Evolutionary conservation across 2,113 vertebrate species (phyloP), one percentile per base, ranked within the genome.

Genomic region (Forbesichthys agassizii): DNA sequence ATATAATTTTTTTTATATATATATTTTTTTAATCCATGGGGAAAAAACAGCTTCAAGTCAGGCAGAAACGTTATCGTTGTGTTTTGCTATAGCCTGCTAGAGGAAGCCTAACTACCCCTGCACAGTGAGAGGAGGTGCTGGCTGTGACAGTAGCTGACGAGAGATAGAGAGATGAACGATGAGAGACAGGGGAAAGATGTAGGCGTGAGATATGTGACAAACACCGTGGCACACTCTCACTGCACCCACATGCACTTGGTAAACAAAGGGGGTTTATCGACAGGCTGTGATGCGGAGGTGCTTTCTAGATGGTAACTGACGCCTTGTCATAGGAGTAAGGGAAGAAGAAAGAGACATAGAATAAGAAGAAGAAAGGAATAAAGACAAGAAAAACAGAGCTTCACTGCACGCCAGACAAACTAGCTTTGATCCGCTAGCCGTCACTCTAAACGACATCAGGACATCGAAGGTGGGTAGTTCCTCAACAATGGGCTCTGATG

Each of bases 221-320:
- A 77, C 52, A 0, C 27, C 42, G 16, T 49, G 51, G 61, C 18
- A 66, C 9, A 46, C 52, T 56, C 18, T 64, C 53, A 33, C 60
- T 42, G 69, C 62, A 49, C n/a, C 33, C 13, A 16, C 63, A 20
- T 8, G 57, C 47, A 57, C 56, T 14, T 36, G 14, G 48, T 55
- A 56, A 12, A 61, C 48, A 66, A 78, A 80, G 59, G 58, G 71
- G 66, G 36, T 49, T 66, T 74, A 65, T 62, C 59, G 59, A 59
- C 65, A 60, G 9, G 33, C n/a, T n/a, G 36, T 14, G 46, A 71
- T 14, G n/a, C 59, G 46, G 54, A 58, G 18, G 53, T 48, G 66
- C 70, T 77, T 9, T 48, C 68, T n/a, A 0, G 27, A 16, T 63
- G 12, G 59, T 78, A 80, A 55, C 18, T 74, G 48, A 82, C 78